These are phyloP conservation scores for Acholoe squamosa DNA, from an alignment of 2,888 invertebrate genomes.

Conservation along the genomic window DNA sequence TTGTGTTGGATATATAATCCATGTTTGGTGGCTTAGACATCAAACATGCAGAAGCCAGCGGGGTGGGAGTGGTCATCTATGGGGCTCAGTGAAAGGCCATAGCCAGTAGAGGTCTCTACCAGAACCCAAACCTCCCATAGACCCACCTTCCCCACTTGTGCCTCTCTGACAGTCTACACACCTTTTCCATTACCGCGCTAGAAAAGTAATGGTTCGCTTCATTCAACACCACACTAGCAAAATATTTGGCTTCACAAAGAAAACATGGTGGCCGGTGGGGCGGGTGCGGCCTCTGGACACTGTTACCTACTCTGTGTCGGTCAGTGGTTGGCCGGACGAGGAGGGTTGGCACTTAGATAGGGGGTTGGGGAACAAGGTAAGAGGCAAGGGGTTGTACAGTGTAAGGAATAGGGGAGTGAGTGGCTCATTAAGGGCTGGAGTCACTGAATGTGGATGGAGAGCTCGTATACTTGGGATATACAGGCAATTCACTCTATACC, in stretches of 20 bases:
- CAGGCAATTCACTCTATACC: no score
- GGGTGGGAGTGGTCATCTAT: not conserved
- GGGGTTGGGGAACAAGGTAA: not conserved
- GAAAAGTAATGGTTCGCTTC: constrained; percentile 45
- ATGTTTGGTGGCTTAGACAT: constrained; percentile 7
- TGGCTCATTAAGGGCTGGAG: constrained; percentile 25
- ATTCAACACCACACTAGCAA: constrained; percentile 55
- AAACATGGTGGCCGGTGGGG: constrained; percentile 20
- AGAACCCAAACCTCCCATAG: not conserved
- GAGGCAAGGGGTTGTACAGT: not conserved
- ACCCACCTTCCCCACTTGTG: constrained; percentile 1
- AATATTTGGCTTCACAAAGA: constrained; percentile 60
- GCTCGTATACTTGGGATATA: no score
- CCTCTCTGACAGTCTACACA: constrained; percentile 57
- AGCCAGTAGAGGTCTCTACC: not conserved
- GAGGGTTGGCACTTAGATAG: not conserved
- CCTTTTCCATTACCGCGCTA: constrained; percentile 55
- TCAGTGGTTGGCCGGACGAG: not conserved
- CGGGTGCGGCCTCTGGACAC: not conserved
- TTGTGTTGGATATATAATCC: constrained; percentile 48
- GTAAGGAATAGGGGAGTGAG: constrained; percentile 6
- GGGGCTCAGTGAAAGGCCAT: constrained; percentile 23
- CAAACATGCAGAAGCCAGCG: not conserved
- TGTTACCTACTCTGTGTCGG: constrained; percentile 32
- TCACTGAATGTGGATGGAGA: not conserved